Conservation (phyloP, 1,140 invertebrate genomes). For the Akabosia matsudoensis region DNA sequence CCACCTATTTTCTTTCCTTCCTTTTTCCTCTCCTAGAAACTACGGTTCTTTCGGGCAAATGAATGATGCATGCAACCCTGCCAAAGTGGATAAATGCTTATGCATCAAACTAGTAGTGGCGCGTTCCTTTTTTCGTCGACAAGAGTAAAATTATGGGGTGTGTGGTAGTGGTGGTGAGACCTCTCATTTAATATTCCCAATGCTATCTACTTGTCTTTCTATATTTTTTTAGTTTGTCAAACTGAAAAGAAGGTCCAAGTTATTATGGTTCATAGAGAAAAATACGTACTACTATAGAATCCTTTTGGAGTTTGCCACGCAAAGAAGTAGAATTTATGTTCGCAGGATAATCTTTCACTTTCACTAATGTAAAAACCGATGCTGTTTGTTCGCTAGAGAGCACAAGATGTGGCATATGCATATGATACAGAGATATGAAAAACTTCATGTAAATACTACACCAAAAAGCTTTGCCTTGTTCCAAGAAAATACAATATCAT, state of each 20-base stretch:
- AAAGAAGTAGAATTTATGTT: too few species aligned
- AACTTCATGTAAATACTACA: background rate
- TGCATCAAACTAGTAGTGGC: background rate
- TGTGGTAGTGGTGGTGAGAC: background rate
- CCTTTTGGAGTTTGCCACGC: too few species aligned
- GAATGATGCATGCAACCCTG: slow-evolving; percentile 7
- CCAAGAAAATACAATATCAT: background rate
- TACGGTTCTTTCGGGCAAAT: background rate
- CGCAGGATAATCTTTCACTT: too few species aligned
- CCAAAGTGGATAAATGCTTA: slow-evolving; percentile 16
- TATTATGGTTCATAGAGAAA: too few species aligned
- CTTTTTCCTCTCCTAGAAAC: background rate
- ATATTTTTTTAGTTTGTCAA: background rate
- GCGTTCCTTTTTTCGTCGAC: too few species aligned
- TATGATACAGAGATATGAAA: background rate
- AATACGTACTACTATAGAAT: too few species aligned
- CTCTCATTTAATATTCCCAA: background rate
- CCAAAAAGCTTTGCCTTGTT: too few species aligned
- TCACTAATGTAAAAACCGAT: too few species aligned
- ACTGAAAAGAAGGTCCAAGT: background rate
- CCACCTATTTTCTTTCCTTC: slow-evolving; percentile 10
- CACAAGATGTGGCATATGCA: background rate
- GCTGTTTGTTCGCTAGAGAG: too few species aligned
- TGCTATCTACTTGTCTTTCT: background rate
- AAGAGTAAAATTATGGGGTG: background rate